Base-by-base conservation (phyloP, 2,888 invertebrate species). In the Cordylochernes scorpioides region DNA sequence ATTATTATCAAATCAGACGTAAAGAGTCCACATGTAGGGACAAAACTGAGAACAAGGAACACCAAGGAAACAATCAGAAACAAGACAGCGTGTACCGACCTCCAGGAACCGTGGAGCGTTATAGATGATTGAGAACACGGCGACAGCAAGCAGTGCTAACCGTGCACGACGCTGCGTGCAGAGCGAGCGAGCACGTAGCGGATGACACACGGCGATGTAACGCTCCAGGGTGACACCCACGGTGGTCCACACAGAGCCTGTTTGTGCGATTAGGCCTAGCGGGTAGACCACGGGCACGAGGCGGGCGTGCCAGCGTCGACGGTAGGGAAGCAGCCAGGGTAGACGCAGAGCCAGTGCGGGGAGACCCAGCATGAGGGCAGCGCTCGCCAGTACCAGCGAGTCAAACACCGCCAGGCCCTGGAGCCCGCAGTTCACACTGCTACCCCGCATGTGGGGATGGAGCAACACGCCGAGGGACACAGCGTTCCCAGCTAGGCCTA, bases 111-210 rank as follows among this genome's bases (percentile, higher is more conserved):
- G 48, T 2, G 82, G 74, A 37, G 75, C 53, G 54, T 91, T 91
- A 59, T 86, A 91, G 28, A 73, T 51, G 27, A 72, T 55, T 9
- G 86, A 69, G 47, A 78, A 71, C 24, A 72, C 53, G 8, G 74
- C 67, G 43, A 84, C 78, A 17, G 65, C 63, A 17, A 73, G 58
- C 30, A 86, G 78, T 51, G 82, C 84, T 46, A 74, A 63, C 39
- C 77, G 65, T 30, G 72, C 88, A 38, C 71, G 63, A 27, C 72
- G 68, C 46, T 80, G 77, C 3, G 88, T 88, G 57, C 88, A 88
- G 43, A 86, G 63, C 2, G 77, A 74, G 30, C 78, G 63, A 2
- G 86, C 84, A 39, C 68, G 65, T 28, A 91, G 60, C 1, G 88
- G 88, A 49, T 56, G 54, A 30, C 57, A 57, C 3, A 59, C 58